A percentile compares a stretch with the other conserved stretches of the same genome.
Evolutionary conservation across 2,113 vertebrate genomes (phyloP).

Genomic region (Hydropotes inermis): DNA sequence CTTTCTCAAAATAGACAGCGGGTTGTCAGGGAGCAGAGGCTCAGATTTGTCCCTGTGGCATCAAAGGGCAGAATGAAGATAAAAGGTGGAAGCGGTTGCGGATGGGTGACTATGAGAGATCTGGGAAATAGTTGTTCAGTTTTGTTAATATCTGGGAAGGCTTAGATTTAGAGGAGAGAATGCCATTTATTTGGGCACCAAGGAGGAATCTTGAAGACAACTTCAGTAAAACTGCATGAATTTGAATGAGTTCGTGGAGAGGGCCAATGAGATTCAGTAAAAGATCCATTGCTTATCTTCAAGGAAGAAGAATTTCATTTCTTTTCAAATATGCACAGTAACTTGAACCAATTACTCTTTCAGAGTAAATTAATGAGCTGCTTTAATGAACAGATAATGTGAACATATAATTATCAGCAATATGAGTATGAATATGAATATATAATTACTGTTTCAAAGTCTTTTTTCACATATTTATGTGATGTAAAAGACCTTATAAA

Average conservation of each 20-base stretch:
- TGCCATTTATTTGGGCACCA: background rate
- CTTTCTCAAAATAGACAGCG: background rate
- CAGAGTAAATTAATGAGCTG: slow-evolving; percentile 55
- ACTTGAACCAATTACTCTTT: slow-evolving; percentile 60
- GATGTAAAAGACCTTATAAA: slow-evolving; percentile 43
- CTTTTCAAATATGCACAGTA: slow-evolving; percentile 52
- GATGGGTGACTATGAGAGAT: background rate
- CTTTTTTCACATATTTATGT: slow-evolving; percentile 40
- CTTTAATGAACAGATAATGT: slow-evolving; percentile 69
- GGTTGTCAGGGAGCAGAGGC: background rate
- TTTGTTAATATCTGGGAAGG: background rate
- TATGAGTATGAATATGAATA: slow-evolving; percentile 58
- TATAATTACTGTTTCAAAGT: slow-evolving; percentile 38
- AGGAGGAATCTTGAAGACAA: slow-evolving; percentile 9
- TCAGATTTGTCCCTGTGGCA: background rate
- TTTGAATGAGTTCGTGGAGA: slow-evolving; percentile 38
- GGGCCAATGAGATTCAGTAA: slow-evolving; percentile 16
- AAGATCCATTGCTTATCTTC: slow-evolving; percentile 49
- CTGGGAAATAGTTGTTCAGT: background rate
- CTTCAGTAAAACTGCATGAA: slow-evolving; percentile 10
- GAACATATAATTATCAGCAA: slow-evolving; percentile 59
- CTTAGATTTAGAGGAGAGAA: background rate
- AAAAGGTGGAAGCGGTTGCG: background rate
- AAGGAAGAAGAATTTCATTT: slow-evolving; percentile 39
- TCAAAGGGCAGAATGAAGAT: background rate